Evolutionary conservation across 2,113 vertebrate species (phyloP), one percentile per base, ranked within the genome.

Genomic region (Peromyscus californicus): DNA sequence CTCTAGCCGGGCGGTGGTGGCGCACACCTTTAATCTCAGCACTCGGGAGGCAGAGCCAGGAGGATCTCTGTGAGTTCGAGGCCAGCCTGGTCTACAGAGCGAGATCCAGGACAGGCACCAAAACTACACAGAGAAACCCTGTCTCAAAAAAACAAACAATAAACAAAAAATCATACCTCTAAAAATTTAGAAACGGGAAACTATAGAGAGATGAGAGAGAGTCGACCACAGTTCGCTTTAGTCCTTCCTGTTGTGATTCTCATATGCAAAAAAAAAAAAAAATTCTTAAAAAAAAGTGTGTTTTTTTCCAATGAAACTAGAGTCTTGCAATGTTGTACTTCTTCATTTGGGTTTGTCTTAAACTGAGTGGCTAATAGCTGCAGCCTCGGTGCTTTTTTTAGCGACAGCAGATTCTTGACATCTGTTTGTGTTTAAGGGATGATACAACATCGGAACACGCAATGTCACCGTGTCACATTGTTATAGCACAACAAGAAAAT

Each of bases 401-500:
- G 88, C 70, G 76, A 82, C 59, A 89, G 67, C 88, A 93, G 92
- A 96, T 94, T 75, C 63, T 87, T 91, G 82, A 97, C 97, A 96
- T 97, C 91, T 96, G 94, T 96, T 97, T 96, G 93, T 97, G 70
- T 93, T 96, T 87, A 93, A 97, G 80, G 54, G 91, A 98, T 93
- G 97, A 94, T 84, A 96, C 90, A 96, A 95, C 90, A 95, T 95
- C 95, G 94, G 96, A 92, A 95, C 94, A 94, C 16, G 61, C 95
- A 96, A 92, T 97, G 95, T 96, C 97, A 96, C 89, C 96, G 78
- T 89, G 94, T 97, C 97, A 95, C 82, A 92, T 94, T 97, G 96
- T 96, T 98, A 96, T 5, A 98, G 95, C 93, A 94, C 95, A 97
- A 95, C 96, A 97, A 95, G 95, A 97, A 95, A 97, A 97, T 98